Evolutionary conservation across 1,140 invertebrate genomes (phyloP).

Genomic region (Apocrypta bakeri): DNA sequence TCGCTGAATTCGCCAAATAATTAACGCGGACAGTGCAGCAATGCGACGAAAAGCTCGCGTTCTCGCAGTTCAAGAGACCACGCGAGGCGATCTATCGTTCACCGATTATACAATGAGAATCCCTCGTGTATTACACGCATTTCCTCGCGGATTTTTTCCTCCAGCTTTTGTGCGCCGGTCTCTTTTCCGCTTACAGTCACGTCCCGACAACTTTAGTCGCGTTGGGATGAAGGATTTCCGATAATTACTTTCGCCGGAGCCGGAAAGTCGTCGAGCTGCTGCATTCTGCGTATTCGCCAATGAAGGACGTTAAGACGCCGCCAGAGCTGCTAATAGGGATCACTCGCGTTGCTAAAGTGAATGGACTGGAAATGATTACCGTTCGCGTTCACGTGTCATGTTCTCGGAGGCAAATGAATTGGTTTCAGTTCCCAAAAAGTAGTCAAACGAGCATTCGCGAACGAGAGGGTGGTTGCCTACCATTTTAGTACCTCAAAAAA

Average conservation of each 20-base stretch:
- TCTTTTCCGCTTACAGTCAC: not conserved
- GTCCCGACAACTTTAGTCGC: not conserved
- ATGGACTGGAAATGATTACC: not conserved
- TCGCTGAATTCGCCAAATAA: constrained; percentile 48
- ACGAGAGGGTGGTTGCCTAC: too few relatives aligned
- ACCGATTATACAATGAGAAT: too few relatives aligned
- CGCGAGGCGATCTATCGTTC: not conserved
- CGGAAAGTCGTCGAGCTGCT: not conserved
- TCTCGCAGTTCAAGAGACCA: not conserved
- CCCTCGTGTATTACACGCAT: constrained; percentile 7
- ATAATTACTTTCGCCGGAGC: constrained; percentile 43
- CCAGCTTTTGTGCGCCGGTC: not conserved
- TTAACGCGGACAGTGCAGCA: constrained; percentile 16
- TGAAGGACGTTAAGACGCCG: constrained; percentile 1
- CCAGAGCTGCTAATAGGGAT: not conserved
- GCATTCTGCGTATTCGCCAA: not conserved
- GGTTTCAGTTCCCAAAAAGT: too few relatives aligned
- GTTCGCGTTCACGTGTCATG: not conserved
- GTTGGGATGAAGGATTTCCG: constrained; percentile 36
- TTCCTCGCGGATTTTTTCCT: constrained; percentile 16
- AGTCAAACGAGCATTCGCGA: too few relatives aligned
- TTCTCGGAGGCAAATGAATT: too few relatives aligned
- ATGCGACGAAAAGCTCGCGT: not conserved
- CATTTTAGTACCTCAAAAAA: too few relatives aligned
- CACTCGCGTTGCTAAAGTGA: not conserved